Evolutionary conservation across 1,140 invertebrate species (phyloP), one percentile per base, ranked within the genome.

Genomic region (Drosophila novamexicana): DNA sequence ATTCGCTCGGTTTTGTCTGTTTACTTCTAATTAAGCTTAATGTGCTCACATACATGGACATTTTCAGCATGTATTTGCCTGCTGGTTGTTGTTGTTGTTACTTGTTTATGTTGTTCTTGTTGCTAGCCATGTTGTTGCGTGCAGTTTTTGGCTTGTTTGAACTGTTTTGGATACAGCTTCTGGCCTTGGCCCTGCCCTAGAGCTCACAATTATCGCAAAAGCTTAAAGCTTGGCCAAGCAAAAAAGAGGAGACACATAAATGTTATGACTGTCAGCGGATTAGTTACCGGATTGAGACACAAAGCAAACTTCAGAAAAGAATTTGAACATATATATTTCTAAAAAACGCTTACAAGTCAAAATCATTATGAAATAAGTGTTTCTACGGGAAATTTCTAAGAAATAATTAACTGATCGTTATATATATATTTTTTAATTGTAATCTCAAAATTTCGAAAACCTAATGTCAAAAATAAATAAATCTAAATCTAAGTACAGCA

Each of bases 21-120:
- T 74, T 74, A 65, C 65, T 74, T 74, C 71, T 74, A 74, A 74
- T 74, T 74, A 69, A 74, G 71, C 71, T 74, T 74, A 74, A 74
- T 74, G 71, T 74, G 65, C 65, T 74, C 71, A 62, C 65, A 74
- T 74, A 49, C 65, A 5, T 56, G 42, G 50, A 74, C 65, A 69
- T 69, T 74, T 74, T 62, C 57, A 74, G 57, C 71, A 49, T 62
- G 49, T 68, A 73, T 73, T 37, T 52, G 45, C 22, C 47, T 53
- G 18, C 7, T 34, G 44, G 56, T 37, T 57, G 62, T 44, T 66
- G 52, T 64, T 44, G 49, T 29, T 65, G 42, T n/a, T 40, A 37
- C 22, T 45, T 62, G 39, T 61, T 29, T 29, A 29, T 29, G 22
- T 29, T 29, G 22, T 29, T 29, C 22, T 47, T 56, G 42, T 16